Percentiles rank a stretch among this genome's conserved stretches.
Evolutionary conservation across 2,113 vertebrate genomes (phyloP).

Genomic region (Pterocles orientalis): DNA sequence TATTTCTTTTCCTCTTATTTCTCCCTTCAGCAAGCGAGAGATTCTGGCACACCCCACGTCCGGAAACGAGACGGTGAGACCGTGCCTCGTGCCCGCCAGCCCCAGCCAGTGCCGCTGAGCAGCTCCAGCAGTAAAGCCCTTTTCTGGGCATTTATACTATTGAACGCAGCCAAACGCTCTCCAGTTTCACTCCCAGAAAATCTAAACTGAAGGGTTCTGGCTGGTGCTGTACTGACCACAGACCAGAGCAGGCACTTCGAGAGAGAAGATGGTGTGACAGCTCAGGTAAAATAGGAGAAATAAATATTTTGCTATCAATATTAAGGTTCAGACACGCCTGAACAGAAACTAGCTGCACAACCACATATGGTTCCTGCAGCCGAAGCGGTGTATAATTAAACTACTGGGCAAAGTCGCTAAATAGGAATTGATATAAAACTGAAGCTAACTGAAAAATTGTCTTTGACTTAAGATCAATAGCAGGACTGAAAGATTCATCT

Average conservation of each 20-base stretch:
- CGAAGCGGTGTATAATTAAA: constrained; percentile 81
- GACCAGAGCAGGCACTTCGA: neutral
- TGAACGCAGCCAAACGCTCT: neutral
- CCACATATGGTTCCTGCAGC: constrained; percentile 51
- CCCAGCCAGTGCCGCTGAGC: neutral
- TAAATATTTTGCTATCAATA: neutral
- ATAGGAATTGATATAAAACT: constrained; percentile 83
- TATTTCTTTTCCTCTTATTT: neutral
- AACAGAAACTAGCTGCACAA: neutral
- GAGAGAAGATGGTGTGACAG: neutral
- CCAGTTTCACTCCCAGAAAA: neutral
- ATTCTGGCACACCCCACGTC: neutral
- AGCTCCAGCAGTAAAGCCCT: neutral
- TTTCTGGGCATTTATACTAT: neutral
- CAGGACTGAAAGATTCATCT: constrained; percentile 84
- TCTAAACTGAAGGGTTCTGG: neutral
- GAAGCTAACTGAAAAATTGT: constrained; percentile 88
- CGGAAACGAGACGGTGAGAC: neutral
- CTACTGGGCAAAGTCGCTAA: constrained; percentile 88
- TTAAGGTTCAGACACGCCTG: neutral
- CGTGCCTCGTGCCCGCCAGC: neutral
- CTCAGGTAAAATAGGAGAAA: neutral
- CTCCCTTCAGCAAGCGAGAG: neutral
- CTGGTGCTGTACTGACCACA: neutral
- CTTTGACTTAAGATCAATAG: constrained; percentile 90